phyloP scores from a whole-genome alignment of 1,140 invertebrate species.

The Condylostylus longicornis region DNA sequence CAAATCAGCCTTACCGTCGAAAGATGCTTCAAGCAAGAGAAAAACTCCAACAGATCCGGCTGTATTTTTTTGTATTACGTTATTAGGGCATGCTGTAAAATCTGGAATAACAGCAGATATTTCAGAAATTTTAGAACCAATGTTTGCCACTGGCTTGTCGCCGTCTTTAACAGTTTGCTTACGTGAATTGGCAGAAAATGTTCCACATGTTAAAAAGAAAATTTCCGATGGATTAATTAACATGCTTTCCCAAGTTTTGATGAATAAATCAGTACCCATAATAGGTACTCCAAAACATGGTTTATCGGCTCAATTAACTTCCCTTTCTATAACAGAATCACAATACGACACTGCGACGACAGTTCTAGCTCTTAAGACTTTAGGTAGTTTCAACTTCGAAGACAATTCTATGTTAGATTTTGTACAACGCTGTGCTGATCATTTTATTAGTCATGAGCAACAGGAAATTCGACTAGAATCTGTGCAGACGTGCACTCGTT shows the following conservation, averaged over 20 bases:
- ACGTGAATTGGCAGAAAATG: slow-evolving; percentile 72
- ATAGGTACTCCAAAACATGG: slow-evolving; percentile 53
- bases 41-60: slow-evolving; percentile 65
- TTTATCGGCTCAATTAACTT: slow-evolving; percentile 12
- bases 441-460: slow-evolving; percentile 83
- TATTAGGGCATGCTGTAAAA: slow-evolving; percentile 74
- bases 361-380: slow-evolving; percentile 81
- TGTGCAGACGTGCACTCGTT: slow-evolving; percentile 79
- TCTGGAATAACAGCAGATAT: slow-evolving; percentile 61
- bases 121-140: slow-evolving; percentile 71
- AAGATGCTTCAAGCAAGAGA: slow-evolving; percentile 56
- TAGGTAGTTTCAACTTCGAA: slow-evolving; percentile 94
- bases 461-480: slow-evolving; percentile 87
- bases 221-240: slow-evolving; percentile 84
- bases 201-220: slow-evolving; percentile 73
- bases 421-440: slow-evolving; percentile 80
- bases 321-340: slow-evolving; percentile 23
- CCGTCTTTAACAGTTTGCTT: slow-evolving; percentile 80
- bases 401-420: slow-evolving; percentile 85
- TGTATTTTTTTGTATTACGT: slow-evolving; percentile 88
- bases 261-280: slow-evolving; percentile 70
- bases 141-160: slow-evolving; percentile 83
- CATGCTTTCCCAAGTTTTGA: slow-evolving; percentile 74
- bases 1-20: slow-evolving; percentile 61
- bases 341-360: slow-evolving; percentile 58